Evolutionary conservation across 2,888 invertebrate genomes (phyloP).

Genomic region (Idaea dimidiata): DNA sequence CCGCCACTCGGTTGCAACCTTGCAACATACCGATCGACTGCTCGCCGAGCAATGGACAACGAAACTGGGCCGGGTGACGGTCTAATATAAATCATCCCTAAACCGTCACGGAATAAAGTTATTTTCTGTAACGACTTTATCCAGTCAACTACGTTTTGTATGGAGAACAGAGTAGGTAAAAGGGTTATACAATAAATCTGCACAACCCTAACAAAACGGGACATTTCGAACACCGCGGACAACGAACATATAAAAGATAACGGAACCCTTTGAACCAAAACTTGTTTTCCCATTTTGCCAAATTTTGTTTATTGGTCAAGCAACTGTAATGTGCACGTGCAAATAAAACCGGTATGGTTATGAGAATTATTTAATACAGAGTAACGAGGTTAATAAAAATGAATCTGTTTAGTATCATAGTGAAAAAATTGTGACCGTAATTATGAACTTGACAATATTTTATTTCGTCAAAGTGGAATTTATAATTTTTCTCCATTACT

Average conservation of each 20-base stretch:
- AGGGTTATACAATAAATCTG: too few relatives aligned
- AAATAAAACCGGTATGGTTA: background rate
- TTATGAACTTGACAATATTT: background rate
- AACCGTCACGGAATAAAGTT: too few relatives aligned
- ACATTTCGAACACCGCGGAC: background rate
- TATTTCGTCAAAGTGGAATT: too few relatives aligned
- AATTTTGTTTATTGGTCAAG: background rate
- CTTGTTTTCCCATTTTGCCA: background rate
- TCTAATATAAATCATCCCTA: too few relatives aligned
- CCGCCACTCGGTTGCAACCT: too few relatives aligned
- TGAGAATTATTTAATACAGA: background rate
- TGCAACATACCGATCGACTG: too few relatives aligned
- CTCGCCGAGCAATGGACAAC: too few relatives aligned
- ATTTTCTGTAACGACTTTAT: too few relatives aligned
- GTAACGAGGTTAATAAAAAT: background rate
- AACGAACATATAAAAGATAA: background rate
- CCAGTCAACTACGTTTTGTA: too few relatives aligned
- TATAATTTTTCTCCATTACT: too few relatives aligned
- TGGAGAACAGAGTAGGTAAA: too few relatives aligned
- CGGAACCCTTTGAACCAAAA: background rate
- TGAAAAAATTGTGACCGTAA: background rate
- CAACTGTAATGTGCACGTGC: background rate
- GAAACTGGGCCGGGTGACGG: too few relatives aligned
- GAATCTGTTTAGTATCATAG: background rate
- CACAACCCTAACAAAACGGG: background rate